phyloP scores from a whole-genome alignment of 2,888 invertebrate genomes.

The Macaria notata region DNA sequence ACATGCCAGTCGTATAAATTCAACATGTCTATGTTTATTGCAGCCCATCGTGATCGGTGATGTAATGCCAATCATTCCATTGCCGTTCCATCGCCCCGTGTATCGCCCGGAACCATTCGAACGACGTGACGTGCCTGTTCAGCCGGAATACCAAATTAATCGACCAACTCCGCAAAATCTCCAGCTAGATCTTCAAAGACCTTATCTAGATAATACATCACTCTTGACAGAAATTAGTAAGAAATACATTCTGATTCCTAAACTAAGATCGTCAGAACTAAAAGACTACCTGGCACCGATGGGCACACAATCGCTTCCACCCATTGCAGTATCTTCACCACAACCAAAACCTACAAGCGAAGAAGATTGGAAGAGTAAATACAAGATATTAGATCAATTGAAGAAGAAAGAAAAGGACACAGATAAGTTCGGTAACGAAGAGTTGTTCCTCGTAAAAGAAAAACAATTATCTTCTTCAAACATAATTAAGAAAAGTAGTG shows the following conservation, averaged over 20 bases:
- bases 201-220: constrained; percentile 42
- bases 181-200: constrained; percentile 32
- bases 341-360: constrained; percentile 39
- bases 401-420: constrained; percentile 52
- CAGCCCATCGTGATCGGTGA: constrained; percentile 28
- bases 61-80: constrained; percentile 9
- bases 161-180: constrained; percentile 26
- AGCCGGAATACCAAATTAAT: constrained; percentile 21
- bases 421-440: constrained; percentile 15
- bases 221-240: constrained; percentile 66
- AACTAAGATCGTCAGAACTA: constrained; percentile 37
- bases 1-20: too few species aligned
- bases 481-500: neutral
- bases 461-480: constrained; percentile 1
- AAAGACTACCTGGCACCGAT: constrained; percentile 27
- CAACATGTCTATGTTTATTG: constrained; percentile 11
- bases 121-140: constrained; percentile 14
- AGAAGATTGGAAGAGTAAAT: constrained; percentile 71
- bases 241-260: constrained; percentile 72
- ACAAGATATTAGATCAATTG: constrained; percentile 65
- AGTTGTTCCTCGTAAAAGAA: constrained; percentile 16
- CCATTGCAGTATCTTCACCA: constrained; percentile 12
- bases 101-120: constrained; percentile 22
- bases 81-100: constrained; percentile 6
- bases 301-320: constrained; percentile 8